A percentile compares a stretch with the other conserved stretches of the same genome.
phyloP scores from a whole-genome alignment of 1,140 invertebrate genomes.

The Choristoneura fumiferana region DNA sequence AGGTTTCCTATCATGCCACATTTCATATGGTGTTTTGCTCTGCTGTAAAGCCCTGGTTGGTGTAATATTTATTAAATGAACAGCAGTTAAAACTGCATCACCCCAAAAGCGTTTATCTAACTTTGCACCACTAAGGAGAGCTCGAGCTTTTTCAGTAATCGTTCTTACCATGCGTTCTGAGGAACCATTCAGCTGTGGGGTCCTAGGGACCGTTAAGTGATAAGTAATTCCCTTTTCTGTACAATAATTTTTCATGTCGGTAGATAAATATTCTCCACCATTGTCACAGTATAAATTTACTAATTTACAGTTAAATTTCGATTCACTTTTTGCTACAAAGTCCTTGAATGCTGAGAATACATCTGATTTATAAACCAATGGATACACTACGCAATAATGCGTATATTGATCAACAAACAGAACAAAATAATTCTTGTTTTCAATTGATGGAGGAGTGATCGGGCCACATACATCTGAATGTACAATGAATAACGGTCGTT shows the following conservation, averaged over 20 bases:
- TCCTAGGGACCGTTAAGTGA: conserved; percentile 68
- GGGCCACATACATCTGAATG: conserved; percentile 69
- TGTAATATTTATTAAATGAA: conserved; percentile 68
- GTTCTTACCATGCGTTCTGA: conserved; percentile 73
- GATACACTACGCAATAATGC: conserved; percentile 49
- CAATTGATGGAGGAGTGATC: conserved; percentile 51
- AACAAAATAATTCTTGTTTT: conserved; percentile 60
- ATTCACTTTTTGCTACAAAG: conserved; percentile 48
- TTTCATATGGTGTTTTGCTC: conserved; percentile 67
- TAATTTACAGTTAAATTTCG: conserved; percentile 55
- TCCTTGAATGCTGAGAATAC: conserved; percentile 56
- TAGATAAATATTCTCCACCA: conserved; percentile 62
- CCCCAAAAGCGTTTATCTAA: conserved; percentile 52
- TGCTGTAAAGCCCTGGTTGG: conserved; percentile 55
- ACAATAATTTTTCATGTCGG: conserved; percentile 61
- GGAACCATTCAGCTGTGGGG: conserved; percentile 76
- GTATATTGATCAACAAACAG: conserved; percentile 57
- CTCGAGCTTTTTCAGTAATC: conserved; percentile 63
- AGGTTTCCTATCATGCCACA: conserved; percentile 71
- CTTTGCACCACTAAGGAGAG: conserved; percentile 52
- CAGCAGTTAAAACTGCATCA: conserved; percentile 57
- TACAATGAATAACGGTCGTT: conserved; percentile 58
- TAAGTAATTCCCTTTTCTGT: conserved; percentile 63
- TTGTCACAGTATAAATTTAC: conserved; percentile 66
- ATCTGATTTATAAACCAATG: conserved; percentile 52